Base-by-base conservation (phyloP, 2,797 vertebrate species). In the Catamblyrhynchus diadema region DNA sequence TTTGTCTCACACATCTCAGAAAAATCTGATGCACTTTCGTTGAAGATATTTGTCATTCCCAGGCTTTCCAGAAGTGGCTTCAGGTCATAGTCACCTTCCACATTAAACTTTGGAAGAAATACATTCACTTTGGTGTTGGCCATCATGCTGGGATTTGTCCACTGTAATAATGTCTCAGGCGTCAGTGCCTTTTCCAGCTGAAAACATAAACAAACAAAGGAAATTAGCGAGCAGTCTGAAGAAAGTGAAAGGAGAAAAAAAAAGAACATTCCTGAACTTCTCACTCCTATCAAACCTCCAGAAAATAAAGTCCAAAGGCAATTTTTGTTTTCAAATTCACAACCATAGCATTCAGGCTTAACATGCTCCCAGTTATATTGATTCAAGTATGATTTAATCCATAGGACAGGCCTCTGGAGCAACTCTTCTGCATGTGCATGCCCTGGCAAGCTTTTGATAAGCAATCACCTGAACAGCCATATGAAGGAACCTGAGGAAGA, bases 61-160 rank as follows among this genome's bases (percentile, higher is more conserved):
- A 98, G 87, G 48, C 93, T 96, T 94, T 98, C 97, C 86, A 98
- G 90, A 83, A 96, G 88, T 22, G 97, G 96, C 60, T 98, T 98
- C 67, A 98, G 92, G 77, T 98, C 97, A 41, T 97, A 94, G 35
- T 80, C 66, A 22, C 95, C 96, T 96, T 98, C 97, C 81, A 98
- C 61, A 14, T 96, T 98, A 84, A 98, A 98, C 87, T 98, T 98
- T 6, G 98, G 98, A 69, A 98, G 97, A 93, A 97, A 98, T 28
- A 98, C 97, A 30, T 98, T 98, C 90, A 98, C 98, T 97, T 98
- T 98, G 84, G 98, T 95, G 7, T 98, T 98, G 84, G 98, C 98
- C 98, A 98, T 98, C 95, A 96, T 97, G 93, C 98, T 98, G 75
- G 98, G 98, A 74, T 98, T 98, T 14, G 98, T 98, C 98, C 98